A percentile compares a stretch with the other conserved stretches of the same genome.
Conservation (phyloP, 1,140 invertebrate species). For the Semibalanus balanoides region DNA sequence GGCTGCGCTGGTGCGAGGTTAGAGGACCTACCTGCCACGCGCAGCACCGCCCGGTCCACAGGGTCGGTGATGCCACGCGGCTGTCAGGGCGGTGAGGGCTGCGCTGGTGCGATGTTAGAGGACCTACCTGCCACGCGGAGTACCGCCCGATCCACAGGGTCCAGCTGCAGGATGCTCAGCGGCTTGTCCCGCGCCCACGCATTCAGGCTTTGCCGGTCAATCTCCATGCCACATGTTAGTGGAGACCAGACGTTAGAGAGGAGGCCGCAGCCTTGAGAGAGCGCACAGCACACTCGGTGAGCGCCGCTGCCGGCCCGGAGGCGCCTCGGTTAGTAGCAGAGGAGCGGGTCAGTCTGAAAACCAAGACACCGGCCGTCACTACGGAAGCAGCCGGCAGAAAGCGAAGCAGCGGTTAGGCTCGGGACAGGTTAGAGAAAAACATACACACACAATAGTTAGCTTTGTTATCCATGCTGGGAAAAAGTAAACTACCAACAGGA, state of each 20-base stretch:
- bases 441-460: too few relatives aligned
- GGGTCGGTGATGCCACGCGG: too few relatives aligned
- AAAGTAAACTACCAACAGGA: too few relatives aligned
- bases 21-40: conserved; percentile 71
- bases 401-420: too few relatives aligned
- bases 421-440: too few relatives aligned
- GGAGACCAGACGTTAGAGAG: not conserved
- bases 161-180: conserved; percentile 83
- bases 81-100: too few relatives aligned
- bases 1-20: not conserved
- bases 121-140: conserved; percentile 82
- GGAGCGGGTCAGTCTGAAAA: not conserved
- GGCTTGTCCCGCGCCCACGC: conserved; percentile 94
- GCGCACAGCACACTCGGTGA: not conserved
- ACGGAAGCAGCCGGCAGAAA: too few relatives aligned
- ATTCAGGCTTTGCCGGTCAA: conserved; percentile 53
- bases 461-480: too few relatives aligned
- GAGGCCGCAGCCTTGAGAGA: too few relatives aligned
- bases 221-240: conserved; percentile 19
- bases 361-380: not conserved
- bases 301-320: too few relatives aligned
- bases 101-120: not conserved
- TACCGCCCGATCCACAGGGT: conserved; percentile 84
- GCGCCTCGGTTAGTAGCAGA: not conserved
- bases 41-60: conserved; percentile 83